These are phyloP conservation scores for Leucopsar rothschildi DNA, from an alignment of 2,113 vertebrate genomes.

Conservation along the genomic window DNA sequence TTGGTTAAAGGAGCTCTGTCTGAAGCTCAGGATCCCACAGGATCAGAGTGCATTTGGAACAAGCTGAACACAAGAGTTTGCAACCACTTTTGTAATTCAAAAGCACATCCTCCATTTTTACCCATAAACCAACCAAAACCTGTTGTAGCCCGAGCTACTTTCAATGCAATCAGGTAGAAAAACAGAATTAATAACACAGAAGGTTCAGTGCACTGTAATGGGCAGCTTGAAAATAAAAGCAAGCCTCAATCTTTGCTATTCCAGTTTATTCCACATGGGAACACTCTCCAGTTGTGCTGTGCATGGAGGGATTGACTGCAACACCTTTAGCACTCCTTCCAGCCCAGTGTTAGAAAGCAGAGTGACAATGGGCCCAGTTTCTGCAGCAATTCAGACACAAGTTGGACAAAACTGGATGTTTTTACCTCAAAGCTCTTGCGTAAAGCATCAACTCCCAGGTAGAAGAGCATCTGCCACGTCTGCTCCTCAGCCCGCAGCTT, in stretches of 20 bases:
- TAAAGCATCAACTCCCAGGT: constrained; percentile 90
- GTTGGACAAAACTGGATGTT: background rate
- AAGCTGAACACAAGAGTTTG: background rate
- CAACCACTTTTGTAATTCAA: background rate
- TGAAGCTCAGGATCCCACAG: background rate
- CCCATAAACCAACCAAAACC: background rate
- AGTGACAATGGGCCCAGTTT: background rate
- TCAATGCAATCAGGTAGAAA: background rate
- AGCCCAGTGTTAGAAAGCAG: background rate
- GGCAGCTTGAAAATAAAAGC: background rate
- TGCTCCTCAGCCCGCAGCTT: constrained; percentile 95
- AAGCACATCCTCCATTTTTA: background rate
- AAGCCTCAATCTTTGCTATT: background rate
- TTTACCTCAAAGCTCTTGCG: constrained; percentile 96
- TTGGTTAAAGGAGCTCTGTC: background rate
- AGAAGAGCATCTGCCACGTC: constrained; percentile 96
- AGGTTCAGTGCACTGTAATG: background rate
- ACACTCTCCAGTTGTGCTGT: background rate
- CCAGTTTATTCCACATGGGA: background rate
- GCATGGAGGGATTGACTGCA: accelerated
- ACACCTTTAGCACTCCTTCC: background rate
- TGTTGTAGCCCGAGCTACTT: background rate
- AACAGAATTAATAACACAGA: background rate
- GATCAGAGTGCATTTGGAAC: background rate
- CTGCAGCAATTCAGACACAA: background rate